phyloP scores from a whole-genome alignment of 2,113 vertebrate genomes.

The Xenopus laevis region DNA sequence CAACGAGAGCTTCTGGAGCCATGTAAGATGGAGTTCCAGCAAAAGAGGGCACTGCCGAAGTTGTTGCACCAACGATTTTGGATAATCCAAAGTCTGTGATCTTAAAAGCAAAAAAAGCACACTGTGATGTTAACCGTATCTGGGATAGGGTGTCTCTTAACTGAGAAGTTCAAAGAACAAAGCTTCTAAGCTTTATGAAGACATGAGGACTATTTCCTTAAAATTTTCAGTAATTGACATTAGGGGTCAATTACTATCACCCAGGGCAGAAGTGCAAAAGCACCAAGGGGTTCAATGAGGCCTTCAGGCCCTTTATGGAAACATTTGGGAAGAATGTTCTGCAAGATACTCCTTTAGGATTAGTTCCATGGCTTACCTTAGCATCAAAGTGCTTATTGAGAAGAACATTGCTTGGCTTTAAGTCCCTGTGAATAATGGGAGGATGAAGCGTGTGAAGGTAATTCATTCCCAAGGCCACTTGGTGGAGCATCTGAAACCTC shows the following conservation, averaged over 20 bases:
- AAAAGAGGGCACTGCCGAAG: not conserved
- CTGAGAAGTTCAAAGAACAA: not conserved
- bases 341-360: too few species aligned
- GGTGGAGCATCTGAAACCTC: slow-evolving; percentile 33
- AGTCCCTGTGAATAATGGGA: slow-evolving; percentile 34
- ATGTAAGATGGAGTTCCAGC: slow-evolving; percentile 65
- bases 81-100: slow-evolving; percentile 79
- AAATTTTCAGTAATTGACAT: not conserved
- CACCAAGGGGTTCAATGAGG: too few species aligned
- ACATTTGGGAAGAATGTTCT: too few species aligned
- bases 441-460: slow-evolving; percentile 34
- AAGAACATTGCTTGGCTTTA: slow-evolving; percentile 36
- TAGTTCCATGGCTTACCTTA: slow-evolving; percentile 2
- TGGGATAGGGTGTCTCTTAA: not conserved
- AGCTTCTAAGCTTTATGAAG: not conserved
- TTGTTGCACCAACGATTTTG: slow-evolving; percentile 50
- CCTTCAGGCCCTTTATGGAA: too few species aligned
- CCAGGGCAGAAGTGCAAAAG: too few species aligned
- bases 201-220: too few species aligned
- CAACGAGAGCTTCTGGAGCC: slow-evolving; percentile 71
- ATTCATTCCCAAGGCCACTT: slow-evolving; percentile 35
- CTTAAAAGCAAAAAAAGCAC: slow-evolving; percentile 47
- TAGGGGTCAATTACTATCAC: not conserved
- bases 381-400: slow-evolving; percentile 18
- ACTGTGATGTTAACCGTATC: too few species aligned